Evolutionary conservation across 2,888 invertebrate species (phyloP).

Genomic region (Synergus itoensis): DNA sequence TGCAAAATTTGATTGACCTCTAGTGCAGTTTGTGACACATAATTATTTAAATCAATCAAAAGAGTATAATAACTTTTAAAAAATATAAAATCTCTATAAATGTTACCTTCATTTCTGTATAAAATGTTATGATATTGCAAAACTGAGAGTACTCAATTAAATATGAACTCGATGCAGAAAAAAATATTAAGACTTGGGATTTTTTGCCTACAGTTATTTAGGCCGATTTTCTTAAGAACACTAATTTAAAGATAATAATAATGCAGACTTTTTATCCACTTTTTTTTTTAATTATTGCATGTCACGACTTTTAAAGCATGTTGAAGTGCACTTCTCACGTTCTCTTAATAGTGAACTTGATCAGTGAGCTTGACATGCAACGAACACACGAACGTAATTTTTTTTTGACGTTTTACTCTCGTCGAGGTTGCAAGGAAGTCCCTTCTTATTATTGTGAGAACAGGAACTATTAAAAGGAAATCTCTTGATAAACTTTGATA

Average conservation of each 20-base stretch:
- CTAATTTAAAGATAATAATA: neutral
- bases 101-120: neutral
- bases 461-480: neutral
- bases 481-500: neutral
- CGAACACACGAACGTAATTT: slow-evolving; percentile 44
- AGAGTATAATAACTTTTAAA: neutral
- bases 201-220: neutral
- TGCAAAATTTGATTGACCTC: neutral
- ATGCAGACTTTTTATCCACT: slow-evolving; percentile 3
- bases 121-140: too few species aligned
- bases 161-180: neutral
- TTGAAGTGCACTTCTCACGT: slow-evolving; percentile 50
- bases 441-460: neutral
- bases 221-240: neutral
- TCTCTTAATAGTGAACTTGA: slow-evolving; percentile 56
- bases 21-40: neutral
- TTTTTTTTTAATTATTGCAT: slow-evolving; percentile 2
- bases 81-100: too few species aligned
- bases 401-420: neutral
- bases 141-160: neutral
- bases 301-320: neutral
- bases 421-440: neutral
- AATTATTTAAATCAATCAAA: slow-evolving; percentile 12
- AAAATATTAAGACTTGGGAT: neutral
- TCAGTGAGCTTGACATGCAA: slow-evolving; percentile 61